Evolutionary conservation across 2,797 vertebrate species (phyloP).

Genomic region (Centropyge bicolor): DNA sequence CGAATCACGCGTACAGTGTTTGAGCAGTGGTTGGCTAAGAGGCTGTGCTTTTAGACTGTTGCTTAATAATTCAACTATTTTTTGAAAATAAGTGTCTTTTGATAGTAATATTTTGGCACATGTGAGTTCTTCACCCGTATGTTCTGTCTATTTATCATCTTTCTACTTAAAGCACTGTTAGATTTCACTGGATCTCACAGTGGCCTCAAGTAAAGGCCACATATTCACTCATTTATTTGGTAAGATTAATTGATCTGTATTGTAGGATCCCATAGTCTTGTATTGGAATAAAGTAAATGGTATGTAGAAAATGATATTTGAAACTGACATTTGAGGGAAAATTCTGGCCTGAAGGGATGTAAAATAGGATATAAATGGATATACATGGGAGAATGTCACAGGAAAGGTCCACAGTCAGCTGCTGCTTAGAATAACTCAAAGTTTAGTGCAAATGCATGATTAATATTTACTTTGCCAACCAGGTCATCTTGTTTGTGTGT

Average conservation of each 20-base stretch:
- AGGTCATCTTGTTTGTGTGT: not conserved
- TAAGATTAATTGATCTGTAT: not conserved
- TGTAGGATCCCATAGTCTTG: not conserved
- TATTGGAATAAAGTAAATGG: not conserved
- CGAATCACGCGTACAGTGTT: conserved; percentile 53
- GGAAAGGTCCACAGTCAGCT: conserved; percentile 36
- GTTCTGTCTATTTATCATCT: not conserved
- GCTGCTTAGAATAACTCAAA: conserved; percentile 12
- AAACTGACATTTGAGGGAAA: not conserved
- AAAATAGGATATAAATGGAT: conserved; percentile 15
- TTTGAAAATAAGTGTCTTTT: conserved; percentile 6
- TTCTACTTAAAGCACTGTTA: not conserved
- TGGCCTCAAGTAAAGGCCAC: not conserved
- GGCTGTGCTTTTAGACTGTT: conserved; percentile 24
- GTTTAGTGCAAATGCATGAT: not conserved
- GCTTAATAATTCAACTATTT: conserved; percentile 4
- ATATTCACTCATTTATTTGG: not conserved
- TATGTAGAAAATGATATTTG: conserved; percentile 1
- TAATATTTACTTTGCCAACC: not conserved
- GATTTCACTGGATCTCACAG: not conserved
- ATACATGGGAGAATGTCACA: conserved; percentile 25
- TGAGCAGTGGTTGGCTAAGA: conserved; percentile 37
- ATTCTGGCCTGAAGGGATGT: not conserved
- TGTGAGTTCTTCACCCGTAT: not conserved
- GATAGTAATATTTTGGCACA: not conserved